Conservation (phyloP, 2,113 vertebrate genomes). For the Varanus salvator region DNA sequence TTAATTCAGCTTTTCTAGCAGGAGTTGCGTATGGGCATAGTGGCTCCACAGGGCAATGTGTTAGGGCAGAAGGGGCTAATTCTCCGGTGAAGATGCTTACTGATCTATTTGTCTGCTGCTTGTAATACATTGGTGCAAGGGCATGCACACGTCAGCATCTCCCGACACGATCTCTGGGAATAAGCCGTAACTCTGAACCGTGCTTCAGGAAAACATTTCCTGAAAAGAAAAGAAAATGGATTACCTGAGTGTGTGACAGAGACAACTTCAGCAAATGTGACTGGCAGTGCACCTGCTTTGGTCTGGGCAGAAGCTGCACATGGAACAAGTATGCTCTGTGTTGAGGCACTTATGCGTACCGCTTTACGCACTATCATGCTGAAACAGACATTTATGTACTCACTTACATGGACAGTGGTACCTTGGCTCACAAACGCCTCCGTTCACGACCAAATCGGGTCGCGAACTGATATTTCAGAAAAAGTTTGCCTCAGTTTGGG, state of each 20-base stretch:
- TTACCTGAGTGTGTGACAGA: not conserved
- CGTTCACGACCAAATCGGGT: too few species aligned
- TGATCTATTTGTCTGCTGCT: slow-evolving; percentile 18
- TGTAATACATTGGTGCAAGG: slow-evolving; percentile 13
- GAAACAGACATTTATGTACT: too few species aligned
- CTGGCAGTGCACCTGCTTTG: not conserved
- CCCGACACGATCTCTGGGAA: slow-evolving; percentile 84
- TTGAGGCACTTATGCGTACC: not conserved
- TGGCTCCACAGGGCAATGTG: not conserved
- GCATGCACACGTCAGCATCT: slow-evolving; percentile 58
- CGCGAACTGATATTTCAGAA: too few species aligned
- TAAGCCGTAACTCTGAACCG: slow-evolving; percentile 82
- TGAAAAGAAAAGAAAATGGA: slow-evolving; percentile 48
- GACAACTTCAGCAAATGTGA: not conserved
- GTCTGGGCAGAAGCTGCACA: not conserved
- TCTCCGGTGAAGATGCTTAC: slow-evolving; percentile 50
- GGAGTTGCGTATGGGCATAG: slow-evolving; percentile 1
- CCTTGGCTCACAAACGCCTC: too few species aligned
- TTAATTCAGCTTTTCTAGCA: not conserved
- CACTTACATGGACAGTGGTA: too few species aligned
- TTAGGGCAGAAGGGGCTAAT: slow-evolving; percentile 39
- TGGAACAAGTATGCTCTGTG: not conserved
- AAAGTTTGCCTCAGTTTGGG: too few species aligned
- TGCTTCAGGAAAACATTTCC: slow-evolving; percentile 85
- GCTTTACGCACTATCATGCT: not conserved